phyloP scores from a whole-genome alignment of 2,797 vertebrate genomes.

The Bradypodion ventrale region DNA sequence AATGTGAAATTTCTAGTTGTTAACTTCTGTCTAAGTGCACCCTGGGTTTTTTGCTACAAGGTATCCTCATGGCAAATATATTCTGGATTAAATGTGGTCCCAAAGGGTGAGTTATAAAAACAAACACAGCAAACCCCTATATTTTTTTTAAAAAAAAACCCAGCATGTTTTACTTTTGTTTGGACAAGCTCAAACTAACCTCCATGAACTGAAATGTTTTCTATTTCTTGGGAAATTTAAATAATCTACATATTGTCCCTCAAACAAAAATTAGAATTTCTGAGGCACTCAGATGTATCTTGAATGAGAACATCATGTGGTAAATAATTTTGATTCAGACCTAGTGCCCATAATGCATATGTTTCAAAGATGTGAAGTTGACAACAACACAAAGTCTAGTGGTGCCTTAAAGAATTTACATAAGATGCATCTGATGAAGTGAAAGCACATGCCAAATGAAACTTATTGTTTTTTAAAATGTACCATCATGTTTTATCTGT shows the following conservation, averaged over 20 bases:
- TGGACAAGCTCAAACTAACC: neutral
- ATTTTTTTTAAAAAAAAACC: conserved; percentile 3
- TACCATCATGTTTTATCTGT: too few species aligned
- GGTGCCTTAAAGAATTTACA: neutral
- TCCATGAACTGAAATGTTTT: neutral
- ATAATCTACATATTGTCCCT: neutral
- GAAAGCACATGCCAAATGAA: too few species aligned
- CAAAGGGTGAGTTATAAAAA: too few species aligned
- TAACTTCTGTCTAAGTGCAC: neutral
- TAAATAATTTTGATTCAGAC: neutral
- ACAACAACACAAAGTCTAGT: neutral
- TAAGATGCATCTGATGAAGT: too few species aligned
- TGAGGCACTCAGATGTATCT: neutral
- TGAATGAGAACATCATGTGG: neutral
- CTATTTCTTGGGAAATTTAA: neutral
- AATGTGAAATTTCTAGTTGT: neutral
- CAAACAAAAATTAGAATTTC: neutral
- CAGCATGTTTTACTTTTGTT: neutral
- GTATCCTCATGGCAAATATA: neutral
- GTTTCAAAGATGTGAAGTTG: neutral
- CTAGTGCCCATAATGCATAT: neutral
- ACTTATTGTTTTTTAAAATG: too few species aligned
- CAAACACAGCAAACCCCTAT: too few species aligned
- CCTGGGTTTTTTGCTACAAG: neutral
- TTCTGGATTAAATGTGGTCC: neutral